Base-by-base conservation (phyloP, 2,797 vertebrate genomes). In the Acipenser transmontanus region DNA sequence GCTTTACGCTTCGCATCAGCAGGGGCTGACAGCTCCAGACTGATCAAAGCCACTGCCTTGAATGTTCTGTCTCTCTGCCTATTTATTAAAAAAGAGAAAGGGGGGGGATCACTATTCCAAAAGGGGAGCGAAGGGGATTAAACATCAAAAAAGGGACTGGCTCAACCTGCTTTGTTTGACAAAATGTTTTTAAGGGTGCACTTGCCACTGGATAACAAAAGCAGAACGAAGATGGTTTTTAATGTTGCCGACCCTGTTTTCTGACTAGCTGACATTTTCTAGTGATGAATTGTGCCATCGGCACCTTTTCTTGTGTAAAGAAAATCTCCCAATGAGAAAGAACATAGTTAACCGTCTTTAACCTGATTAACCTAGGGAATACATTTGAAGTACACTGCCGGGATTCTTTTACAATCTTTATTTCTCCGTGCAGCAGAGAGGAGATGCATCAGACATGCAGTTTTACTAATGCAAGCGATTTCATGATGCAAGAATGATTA, bases 41-140 rank as follows among this genome's bases (percentile, higher is more conserved):
- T 88, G 91, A 92, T 93, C 91, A 93, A 93, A 93, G 66, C 71
- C 7, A 0, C 20, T 68, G 61, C 70, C 66, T 69, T 84, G 83
- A 89, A 89, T 81, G 78, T 80, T 71, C 82, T 50, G 76, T 75
- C 80, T 77, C 69, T 77, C 77, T 74, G 72, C 81, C 81, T 84
- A 75, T 87, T 87, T 87, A 82, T 85, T 81, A 83, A 84, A 80
- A n/a, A 83, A 81, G 80, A 76, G 79, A 81, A 83, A 34, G 34
- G 79, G 78, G 81, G 70, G 80, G 71, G 74, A 76, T 76, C 82
- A 77, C 85, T 76, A 71, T 77, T 80, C 78, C 75, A 74, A 77
- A 80, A 71, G 70, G 77, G 61, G 75, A 76, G 71, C 80, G 69
- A 69, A 68, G 74, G 82, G 82, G 86, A 88, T 89, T 89, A 89